Conservation (phyloP, 2,888 invertebrate genomes). For the Apodemia mormo region DNA sequence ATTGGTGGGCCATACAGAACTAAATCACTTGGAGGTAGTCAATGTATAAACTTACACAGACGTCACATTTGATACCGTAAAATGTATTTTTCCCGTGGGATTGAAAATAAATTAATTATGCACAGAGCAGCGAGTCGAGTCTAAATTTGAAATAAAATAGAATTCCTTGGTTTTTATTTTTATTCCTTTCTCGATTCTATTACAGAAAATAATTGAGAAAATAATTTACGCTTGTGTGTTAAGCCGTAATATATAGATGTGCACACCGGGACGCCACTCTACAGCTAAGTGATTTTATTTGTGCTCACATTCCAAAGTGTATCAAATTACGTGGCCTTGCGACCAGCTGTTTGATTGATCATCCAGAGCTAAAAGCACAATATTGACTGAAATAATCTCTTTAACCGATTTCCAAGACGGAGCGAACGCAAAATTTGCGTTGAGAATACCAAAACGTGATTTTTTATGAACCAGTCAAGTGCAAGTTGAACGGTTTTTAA, state of each 20-base stretch:
- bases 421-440: not conserved
- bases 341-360: slow-evolving; percentile 59
- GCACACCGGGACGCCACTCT: slow-evolving; percentile 75
- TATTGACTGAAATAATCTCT: slow-evolving; percentile 24
- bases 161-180: not conserved
- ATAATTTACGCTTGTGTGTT: slow-evolving; percentile 40
- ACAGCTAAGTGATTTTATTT: slow-evolving; percentile 80
- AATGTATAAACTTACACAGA: no score
- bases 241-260: slow-evolving; percentile 54
- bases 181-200: slow-evolving; percentile 8
- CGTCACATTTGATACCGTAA: no score
- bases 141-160: not conserved
- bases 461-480: no score
- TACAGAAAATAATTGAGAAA: slow-evolving; percentile 33
- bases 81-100: no score
- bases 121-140: no score
- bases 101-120: no score
- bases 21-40: no score
- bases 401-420: not conserved
- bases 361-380: slow-evolving; percentile 68
- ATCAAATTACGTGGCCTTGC: slow-evolving; percentile 73
- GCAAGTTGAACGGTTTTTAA: no score
- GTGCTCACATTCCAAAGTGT: slow-evolving; percentile 79
- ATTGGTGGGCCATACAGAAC: no score
- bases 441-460: no score